A percentile compares a stretch with the other conserved stretches of the same genome.
These are phyloP conservation scores for Acrossocheilus wenchowensis DNA, from an alignment of 2,797 vertebrate genomes.

Conservation along the genomic window DNA sequence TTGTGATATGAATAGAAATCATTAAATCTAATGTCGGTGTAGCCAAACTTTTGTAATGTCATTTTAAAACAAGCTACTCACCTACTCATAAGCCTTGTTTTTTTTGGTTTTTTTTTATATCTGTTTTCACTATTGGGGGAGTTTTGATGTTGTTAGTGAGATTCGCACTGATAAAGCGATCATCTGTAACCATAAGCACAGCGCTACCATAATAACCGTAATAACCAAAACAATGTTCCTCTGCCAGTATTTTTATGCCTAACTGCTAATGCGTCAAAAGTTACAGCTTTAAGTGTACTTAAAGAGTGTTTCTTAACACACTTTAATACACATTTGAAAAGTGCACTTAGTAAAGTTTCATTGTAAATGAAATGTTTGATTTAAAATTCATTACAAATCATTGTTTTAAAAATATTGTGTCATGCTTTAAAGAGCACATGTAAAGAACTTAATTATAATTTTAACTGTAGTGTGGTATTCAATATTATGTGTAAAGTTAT, in stretches of 20 bases:
- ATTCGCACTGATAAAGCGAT: neutral
- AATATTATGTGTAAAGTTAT: neutral
- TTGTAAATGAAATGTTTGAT: neutral
- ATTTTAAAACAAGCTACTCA: neutral
- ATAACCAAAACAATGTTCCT: neutral
- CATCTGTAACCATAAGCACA: neutral
- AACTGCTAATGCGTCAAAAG: neutral
- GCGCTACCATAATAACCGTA: neutral
- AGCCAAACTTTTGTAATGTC: neutral
- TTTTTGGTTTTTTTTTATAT: too few species aligned
- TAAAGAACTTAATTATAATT: neutral
- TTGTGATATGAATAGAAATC: neutral
- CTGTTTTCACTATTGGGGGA: too few species aligned
- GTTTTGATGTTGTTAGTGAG: neutral
- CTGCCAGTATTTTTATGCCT: neutral
- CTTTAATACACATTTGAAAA: slow-evolving; percentile 2
- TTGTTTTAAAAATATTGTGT: neutral
- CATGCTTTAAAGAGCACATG: neutral
- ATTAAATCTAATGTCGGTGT: neutral
- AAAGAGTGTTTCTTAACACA: neutral
- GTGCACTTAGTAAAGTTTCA: neutral
- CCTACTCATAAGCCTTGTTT: neutral
- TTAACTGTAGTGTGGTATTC: neutral
- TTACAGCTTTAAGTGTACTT: neutral
- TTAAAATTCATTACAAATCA: neutral